Base-by-base conservation (phyloP, 2,888 invertebrate species). In the Cenopis cana region DNA sequence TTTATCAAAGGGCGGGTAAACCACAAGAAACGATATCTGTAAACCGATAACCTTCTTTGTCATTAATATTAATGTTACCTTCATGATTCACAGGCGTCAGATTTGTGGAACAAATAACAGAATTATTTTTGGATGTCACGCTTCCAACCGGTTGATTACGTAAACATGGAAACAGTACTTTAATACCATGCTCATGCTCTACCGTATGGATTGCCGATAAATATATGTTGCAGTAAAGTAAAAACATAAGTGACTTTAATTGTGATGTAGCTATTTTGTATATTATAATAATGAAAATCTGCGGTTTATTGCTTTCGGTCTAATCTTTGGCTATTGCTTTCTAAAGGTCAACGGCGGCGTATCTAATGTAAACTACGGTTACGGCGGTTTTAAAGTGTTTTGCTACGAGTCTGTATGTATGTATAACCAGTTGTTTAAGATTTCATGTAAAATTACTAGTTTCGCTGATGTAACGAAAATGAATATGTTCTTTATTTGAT, bases 41-140 rank as follows among this genome's bases (percentile, higher is more conserved):
- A 56, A 57, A 68, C 41, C 38, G 55, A 61, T 68, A 64, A 70
- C 66, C 67, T 73, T 57, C 57, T 68, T 65, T 46, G 57, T 62
- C 17, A 54, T 68, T n/a, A 46, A 56, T 67, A 62, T 73, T 54
- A 56, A 65, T 74, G 65, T 72, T 57, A 54, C 73, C 65, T 69
- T 69, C 60, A 61, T 41, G 68, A 69, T 65, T 66, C 73, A 73
- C 68, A 50, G 29, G 72, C 74, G 49, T 61, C 73, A 74, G 73
- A 76, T 79, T 78, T 76, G 73, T 74, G 69, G 72, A 74, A 76
- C 76, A 76, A 77, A 78, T 76, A 76, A 67, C 62, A n/a, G 57
- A 70, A 62, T 74, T 74, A 77, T 76, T 76, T 78, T 78, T 60
- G 60, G 61, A 68, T 55, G 73, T 76, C 74, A 74, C 74, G 70